Conservation (phyloP, 2,797 vertebrate genomes). For the Microcaecilia unicolor region DNA sequence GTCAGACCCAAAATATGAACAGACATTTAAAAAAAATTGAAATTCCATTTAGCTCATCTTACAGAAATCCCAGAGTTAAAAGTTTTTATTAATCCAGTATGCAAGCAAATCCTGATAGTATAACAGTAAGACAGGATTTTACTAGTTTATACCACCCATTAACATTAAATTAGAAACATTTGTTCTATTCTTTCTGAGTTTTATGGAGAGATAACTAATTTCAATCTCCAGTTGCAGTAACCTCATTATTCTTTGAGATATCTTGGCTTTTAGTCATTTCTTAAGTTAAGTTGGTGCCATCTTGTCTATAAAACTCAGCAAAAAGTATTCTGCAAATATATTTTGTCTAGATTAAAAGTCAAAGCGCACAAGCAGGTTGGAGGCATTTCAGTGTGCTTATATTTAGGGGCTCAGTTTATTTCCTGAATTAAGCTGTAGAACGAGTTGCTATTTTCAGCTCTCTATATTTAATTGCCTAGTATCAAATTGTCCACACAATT, state of each 20-base stretch:
- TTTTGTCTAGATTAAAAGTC: slow-evolving; percentile 29
- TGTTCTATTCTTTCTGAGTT: slow-evolving; percentile 11
- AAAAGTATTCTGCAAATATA: slow-evolving; percentile 6
- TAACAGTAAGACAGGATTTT: slow-evolving; percentile 14
- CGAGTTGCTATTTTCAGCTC: too few relatives aligned
- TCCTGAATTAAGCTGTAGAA: too few relatives aligned
- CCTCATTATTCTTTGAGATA: slow-evolving; percentile 45
- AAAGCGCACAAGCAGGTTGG: slow-evolving; percentile 16
- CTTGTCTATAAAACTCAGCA: slow-evolving; percentile 34
- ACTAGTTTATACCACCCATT: slow-evolving; percentile 29
- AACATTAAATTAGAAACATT: slow-evolving; percentile 26
- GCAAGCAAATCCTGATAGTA: slow-evolving; percentile 17
- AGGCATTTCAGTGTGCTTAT: slow-evolving; percentile 2
- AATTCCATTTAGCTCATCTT: not conserved
- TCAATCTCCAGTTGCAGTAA: slow-evolving; percentile 27
- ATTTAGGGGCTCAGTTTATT: slow-evolving; percentile 25
- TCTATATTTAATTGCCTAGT: too few relatives aligned
- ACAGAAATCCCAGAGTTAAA: not conserved
- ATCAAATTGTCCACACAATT: too few relatives aligned
- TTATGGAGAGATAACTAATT: slow-evolving; percentile 29
- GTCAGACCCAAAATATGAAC: not conserved
- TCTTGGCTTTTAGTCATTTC: slow-evolving; percentile 32
- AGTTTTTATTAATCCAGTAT: slow-evolving; percentile 16
- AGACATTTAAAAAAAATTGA: too few relatives aligned
- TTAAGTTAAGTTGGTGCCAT: slow-evolving; percentile 41